Percentiles rank a stretch among this genome's conserved stretches.
Evolutionary conservation across 2,113 vertebrate species (phyloP).

Genomic region (Turdus rufiventris): DNA sequence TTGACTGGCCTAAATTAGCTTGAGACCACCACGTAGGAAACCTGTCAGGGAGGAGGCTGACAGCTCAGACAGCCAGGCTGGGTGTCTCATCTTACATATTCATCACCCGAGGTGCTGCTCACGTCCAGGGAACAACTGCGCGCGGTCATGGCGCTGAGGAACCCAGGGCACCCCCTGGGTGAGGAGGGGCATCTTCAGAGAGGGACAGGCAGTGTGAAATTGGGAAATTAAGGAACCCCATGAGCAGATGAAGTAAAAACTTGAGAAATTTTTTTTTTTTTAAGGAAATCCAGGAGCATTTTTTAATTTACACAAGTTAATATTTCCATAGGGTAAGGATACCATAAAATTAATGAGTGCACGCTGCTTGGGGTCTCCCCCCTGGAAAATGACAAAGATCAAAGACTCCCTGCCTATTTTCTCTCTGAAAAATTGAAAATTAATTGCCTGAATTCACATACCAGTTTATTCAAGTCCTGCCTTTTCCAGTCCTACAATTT

Average conservation of each 20-base stretch:
- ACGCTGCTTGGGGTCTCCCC: neutral
- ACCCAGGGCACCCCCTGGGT: neutral
- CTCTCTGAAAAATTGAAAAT: conserved; percentile 45
- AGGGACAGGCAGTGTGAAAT: neutral
- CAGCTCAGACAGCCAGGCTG: neutral
- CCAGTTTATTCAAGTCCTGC: conserved; percentile 25
- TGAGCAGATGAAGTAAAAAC: neutral
- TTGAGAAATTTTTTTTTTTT: neutral
- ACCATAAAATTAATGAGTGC: conserved; percentile 30
- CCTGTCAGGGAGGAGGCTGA: conserved; percentile 15
- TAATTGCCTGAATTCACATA: conserved; percentile 59
- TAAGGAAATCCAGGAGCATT: neutral
- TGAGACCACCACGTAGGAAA: neutral
- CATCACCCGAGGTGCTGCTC: neutral
- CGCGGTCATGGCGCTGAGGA: neutral
- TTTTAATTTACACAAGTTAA: conserved; percentile 7
- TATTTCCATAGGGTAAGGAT: conserved; percentile 1
- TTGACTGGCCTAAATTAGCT: conserved; percentile 48
- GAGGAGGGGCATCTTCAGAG: neutral
- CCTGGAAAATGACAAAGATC: conserved; percentile 41
- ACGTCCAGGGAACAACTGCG: neutral
- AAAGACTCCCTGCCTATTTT: conserved; percentile 52
- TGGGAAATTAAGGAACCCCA: conserved; percentile 8
- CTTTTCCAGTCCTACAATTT: conserved; percentile 41
- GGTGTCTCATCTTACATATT: conserved; percentile 41